phyloP scores from a whole-genome alignment of 1,140 invertebrate genomes.

The Armadillidium nasatum region DNA sequence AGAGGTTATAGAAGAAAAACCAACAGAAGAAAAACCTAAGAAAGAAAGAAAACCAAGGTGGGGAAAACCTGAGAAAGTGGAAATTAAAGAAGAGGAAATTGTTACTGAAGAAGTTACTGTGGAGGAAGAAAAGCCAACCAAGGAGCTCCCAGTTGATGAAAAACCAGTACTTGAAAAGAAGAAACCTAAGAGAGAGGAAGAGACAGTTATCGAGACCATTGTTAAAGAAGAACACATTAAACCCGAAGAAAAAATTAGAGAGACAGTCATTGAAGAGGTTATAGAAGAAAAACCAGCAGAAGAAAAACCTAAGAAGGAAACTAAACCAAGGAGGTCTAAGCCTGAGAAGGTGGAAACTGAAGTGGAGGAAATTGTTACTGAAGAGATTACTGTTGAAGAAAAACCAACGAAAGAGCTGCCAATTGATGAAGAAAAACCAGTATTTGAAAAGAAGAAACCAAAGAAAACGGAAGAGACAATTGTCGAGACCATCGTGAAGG shows the following conservation, averaged over 20 bases:
- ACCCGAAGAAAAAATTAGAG: conserved; percentile 18
- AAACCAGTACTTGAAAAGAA: too few species aligned
- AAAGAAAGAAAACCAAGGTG: conserved; percentile 33
- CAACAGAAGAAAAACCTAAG: conserved; percentile 14
- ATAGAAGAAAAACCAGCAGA: conserved; percentile 24
- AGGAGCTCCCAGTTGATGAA: conserved; percentile 1
- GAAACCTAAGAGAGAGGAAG: too few species aligned
- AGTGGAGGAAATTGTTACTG: conserved; percentile 14
- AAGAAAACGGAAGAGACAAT: too few species aligned
- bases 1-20: conserved; percentile 25
- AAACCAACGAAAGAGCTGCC: conserved; percentile 31
- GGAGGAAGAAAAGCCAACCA: conserved; percentile 28
- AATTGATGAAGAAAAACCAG: neutral
- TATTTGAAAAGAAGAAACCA: too few species aligned
- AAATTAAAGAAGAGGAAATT: conserved; percentile 23
- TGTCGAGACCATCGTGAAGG: too few species aligned
- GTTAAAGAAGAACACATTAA: conserved; percentile 23
- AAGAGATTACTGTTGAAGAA: conserved; percentile 19
- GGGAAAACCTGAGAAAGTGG: conserved; percentile 19
- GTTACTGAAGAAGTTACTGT: conserved; percentile 16
- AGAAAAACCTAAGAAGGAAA: conserved; percentile 28
- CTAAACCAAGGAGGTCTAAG: conserved; percentile 28
- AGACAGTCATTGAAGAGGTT: neutral
- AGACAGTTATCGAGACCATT: conserved; percentile 20
- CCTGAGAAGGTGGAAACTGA: conserved; percentile 19